Percentiles rank a stretch among this genome's conserved stretches.
phyloP scores from a whole-genome alignment of 92 coral and sea anemone species.

The Bergia puertoricense region DNA sequence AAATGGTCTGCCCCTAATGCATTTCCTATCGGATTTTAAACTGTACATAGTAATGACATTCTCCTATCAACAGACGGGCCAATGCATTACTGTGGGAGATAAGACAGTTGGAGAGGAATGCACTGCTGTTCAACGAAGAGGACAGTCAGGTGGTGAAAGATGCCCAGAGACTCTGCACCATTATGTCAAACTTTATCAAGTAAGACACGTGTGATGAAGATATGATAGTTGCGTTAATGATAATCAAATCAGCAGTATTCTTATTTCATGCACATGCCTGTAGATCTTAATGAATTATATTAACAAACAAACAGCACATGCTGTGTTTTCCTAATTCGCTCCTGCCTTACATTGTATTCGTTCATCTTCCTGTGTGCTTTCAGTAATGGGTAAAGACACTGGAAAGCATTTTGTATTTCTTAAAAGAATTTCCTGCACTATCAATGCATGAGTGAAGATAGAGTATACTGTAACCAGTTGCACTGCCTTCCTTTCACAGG shows the following conservation, averaged over 20 bases:
- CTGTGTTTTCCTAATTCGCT: too few species aligned
- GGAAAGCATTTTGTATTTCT: too few species aligned
- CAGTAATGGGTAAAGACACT: too few species aligned
- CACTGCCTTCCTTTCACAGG: conserved; percentile 42
- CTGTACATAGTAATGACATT: neutral
- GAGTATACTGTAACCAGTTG: too few species aligned
- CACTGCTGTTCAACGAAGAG: conserved; percentile 91
- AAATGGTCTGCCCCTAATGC: too few species aligned
- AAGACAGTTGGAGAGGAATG: conserved; percentile 86
- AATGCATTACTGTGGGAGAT: conserved; percentile 91
- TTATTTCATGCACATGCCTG: too few species aligned
- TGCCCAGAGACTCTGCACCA: conserved; percentile 73
- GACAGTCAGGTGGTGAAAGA: conserved; percentile 96
- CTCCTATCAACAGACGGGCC: conserved; percentile 70
- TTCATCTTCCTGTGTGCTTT: too few species aligned
- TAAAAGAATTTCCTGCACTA: too few species aligned
- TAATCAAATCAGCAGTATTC: too few species aligned
- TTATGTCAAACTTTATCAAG: conserved; percentile 81
- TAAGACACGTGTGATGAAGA: conserved; percentile 3
- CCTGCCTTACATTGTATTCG: neutral
- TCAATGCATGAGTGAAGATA: neutral
- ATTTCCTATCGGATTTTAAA: too few species aligned
- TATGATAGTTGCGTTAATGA: neutral
- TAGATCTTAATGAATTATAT: neutral
- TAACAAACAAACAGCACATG: neutral